Evolutionary conservation across 2,797 vertebrate species (phyloP), one percentile per base, ranked within the genome.

Genomic region (Falco cherrug): DNA sequence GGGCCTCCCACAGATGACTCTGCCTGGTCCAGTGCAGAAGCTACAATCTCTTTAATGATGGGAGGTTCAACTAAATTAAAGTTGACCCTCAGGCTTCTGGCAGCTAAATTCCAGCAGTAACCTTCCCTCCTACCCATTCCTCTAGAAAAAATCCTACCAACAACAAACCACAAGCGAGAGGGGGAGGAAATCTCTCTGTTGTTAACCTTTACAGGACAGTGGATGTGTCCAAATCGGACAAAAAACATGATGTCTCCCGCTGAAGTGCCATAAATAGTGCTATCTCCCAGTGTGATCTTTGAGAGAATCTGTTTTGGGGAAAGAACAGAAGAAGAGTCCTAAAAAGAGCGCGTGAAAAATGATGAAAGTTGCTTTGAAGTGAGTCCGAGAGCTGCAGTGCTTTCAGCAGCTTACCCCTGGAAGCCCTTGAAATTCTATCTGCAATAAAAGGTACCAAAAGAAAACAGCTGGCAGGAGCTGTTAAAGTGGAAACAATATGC

Each of bases 351-450:
- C 90, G 59, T 98, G 97, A 98, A 98, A 97, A 98, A 97, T 97
- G 97, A 98, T 97, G 97, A 98, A 98, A 97, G 97, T 96, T 93
- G 79, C 98, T 98, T 98, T 98, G 98, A 98, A 98, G 98, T 98
- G 96, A 95, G 68, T 95, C 96, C 60, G 89, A 82, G 94, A 95
- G 94, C 95, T 94, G 91, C 91, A 89, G 93, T 94, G 96, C 95
- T 97, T 98, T 97, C 97, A 98, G 97, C 97, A 98, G 94, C 94
- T 97, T 97, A 92, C 97, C 94, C 93, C 96, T 97, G 96, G 96
- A 96, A 97, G 97, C 95, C 97, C 97, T 98, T 98, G 98, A 98
- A 98, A 98, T 98, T 97, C 97, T 97, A 98, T 97, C 97, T 95
- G 97, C 96, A 98, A 97, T 98, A 98, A 98, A 98, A 97, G 96